Evolutionary conservation across 1,140 invertebrate species (phyloP).

Genomic region (Scaptomyza graminum): DNA sequence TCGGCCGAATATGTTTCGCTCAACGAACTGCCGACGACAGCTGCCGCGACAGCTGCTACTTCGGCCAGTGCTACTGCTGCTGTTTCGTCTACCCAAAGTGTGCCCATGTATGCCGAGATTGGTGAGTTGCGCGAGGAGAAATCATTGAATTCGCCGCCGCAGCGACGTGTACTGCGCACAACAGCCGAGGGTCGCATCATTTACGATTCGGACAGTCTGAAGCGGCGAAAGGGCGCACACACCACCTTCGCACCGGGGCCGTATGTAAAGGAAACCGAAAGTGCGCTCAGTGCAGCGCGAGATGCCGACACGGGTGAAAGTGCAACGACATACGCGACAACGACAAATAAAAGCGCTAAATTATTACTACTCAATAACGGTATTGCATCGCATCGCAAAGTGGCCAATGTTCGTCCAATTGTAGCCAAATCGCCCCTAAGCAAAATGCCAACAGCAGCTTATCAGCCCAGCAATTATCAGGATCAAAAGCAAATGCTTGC

Average conservation of each 20-base stretch:
- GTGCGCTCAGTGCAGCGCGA: constrained; percentile 70
- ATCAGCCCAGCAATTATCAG: constrained; percentile 58
- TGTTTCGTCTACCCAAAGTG: constrained; percentile 9
- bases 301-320: constrained; percentile 57
- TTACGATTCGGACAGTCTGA: constrained; percentile 94
- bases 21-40: constrained; percentile 88
- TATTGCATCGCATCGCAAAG: constrained; percentile 65
- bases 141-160: constrained; percentile 56
- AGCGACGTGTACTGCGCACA: constrained; percentile 89
- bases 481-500: constrained; percentile 74
- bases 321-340: constrained; percentile 50
- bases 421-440: constrained; percentile 62
- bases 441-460: constrained; percentile 46
- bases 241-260: constrained; percentile 93
- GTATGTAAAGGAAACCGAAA: constrained; percentile 88
- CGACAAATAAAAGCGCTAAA: constrained; percentile 62
- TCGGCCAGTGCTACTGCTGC: constrained; percentile 8
- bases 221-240: constrained; percentile 91
- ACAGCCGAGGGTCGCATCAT: constrained; percentile 95
- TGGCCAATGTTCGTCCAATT: constrained; percentile 82
- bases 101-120: constrained; percentile 82
- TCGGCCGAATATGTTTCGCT: constrained; percentile 90
- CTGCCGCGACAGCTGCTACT: constrained; percentile 21
- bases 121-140: constrained; percentile 77
- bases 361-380: constrained; percentile 64